These are phyloP conservation scores for Trileptium ribeirensis DNA, from an alignment of 2,888 invertebrate genomes.

Conservation along the genomic window DNA sequence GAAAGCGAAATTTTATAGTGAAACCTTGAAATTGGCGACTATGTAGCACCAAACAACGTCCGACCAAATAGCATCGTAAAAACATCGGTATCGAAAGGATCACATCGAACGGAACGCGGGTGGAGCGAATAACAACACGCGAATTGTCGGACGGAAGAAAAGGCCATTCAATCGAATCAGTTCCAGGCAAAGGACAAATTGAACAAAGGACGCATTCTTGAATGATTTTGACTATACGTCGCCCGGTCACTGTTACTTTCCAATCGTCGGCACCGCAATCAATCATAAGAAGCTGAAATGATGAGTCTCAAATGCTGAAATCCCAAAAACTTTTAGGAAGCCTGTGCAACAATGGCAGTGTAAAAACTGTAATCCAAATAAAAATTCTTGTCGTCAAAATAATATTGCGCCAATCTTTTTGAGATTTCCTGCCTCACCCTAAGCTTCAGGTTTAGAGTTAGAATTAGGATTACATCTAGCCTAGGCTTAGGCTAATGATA, in stretches of 20 bases:
- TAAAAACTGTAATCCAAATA: no score
- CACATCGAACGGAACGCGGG: slow-evolving; percentile 85
- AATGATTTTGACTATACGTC: neutral
- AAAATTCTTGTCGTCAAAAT: no score
- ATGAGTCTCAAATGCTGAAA: no score
- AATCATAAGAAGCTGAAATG: slow-evolving; percentile 13
- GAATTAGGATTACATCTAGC: no score
- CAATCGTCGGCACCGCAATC: slow-evolving; percentile 18
- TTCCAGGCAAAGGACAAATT: slow-evolving; percentile 13
- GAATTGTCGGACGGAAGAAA: neutral
- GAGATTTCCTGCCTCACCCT: no score
- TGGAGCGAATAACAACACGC: neutral
- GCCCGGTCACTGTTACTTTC: neutral
- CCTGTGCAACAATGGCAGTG: no score
- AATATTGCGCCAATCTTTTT: no score
- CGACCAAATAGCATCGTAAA: slow-evolving; percentile 95
- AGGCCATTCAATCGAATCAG: neutral
- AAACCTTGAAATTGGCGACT: slow-evolving; percentile 83
- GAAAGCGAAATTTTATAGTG: no score
- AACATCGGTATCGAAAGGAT: slow-evolving; percentile 98
- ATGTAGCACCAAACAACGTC: slow-evolving; percentile 98
- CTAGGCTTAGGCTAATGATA: no score
- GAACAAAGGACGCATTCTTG: neutral
- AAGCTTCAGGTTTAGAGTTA: no score
- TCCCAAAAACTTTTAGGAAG: no score